A percentile compares a stretch with the other conserved stretches of the same genome.
These are phyloP conservation scores for Platichthys stellatus DNA, from an alignment of 2,113 vertebrate genomes.

Conservation along the genomic window DNA sequence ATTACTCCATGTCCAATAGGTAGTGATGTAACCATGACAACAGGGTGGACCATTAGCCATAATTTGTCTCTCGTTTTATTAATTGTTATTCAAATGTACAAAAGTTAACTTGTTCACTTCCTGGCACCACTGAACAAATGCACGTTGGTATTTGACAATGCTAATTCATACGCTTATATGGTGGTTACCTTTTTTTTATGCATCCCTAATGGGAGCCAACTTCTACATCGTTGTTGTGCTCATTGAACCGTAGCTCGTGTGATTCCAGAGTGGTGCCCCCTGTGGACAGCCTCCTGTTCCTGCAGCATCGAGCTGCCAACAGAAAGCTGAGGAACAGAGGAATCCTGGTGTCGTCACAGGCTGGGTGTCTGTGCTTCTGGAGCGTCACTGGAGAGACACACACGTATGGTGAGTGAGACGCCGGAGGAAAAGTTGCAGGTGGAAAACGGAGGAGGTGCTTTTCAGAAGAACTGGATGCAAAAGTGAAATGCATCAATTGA, in stretches of 20 bases:
- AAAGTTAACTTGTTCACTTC: no score
- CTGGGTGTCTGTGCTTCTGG: slow-evolving; percentile 58
- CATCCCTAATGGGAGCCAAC: background rate
- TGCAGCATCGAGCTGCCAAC: slow-evolving; percentile 55
- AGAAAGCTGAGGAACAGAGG: slow-evolving; percentile 41
- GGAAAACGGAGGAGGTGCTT: background rate
- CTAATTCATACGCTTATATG: no score
- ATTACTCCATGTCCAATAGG: no score
- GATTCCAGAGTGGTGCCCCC: slow-evolving; percentile 44
- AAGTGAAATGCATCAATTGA: background rate
- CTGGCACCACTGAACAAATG: no score
- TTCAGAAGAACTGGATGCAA: background rate
- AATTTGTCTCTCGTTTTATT: no score
- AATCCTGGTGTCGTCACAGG: slow-evolving; percentile 61
- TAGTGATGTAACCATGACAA: no score
- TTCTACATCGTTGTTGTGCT: background rate
- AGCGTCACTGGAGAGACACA: slow-evolving; percentile 46
- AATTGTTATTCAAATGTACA: no score
- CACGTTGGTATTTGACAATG: no score
- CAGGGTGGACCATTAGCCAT: no score
- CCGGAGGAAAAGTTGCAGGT: background rate
- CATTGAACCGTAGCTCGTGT: background rate
- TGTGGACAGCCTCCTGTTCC: slow-evolving; percentile 63
- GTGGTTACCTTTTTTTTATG: background rate
- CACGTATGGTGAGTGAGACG: slow-evolving; percentile 44